These are phyloP conservation scores for Epinephelus fuscoguttatus DNA, from an alignment of 2,113 vertebrate genomes.

Conservation along the genomic window DNA sequence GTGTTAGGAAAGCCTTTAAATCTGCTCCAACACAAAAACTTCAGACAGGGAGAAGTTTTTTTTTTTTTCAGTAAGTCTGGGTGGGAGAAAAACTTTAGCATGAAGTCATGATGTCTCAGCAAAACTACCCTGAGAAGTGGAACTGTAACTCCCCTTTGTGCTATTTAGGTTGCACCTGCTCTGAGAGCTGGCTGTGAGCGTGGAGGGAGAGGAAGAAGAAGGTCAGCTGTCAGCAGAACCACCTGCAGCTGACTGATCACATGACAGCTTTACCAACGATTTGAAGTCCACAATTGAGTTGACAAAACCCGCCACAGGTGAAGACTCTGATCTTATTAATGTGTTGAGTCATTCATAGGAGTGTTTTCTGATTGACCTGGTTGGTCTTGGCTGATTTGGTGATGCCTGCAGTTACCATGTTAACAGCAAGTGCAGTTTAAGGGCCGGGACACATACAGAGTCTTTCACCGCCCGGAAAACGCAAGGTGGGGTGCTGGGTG, in stretches of 20 bases:
- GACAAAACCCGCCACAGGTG: too few species aligned
- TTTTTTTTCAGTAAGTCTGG: neutral
- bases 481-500: too few species aligned
- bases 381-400: too few species aligned
- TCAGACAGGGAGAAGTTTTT: too few species aligned
- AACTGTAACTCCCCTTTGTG: constrained; percentile 13
- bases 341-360: too few species aligned
- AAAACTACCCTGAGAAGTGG: neutral
- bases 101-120: constrained; percentile 41
- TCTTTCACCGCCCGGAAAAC: too few species aligned
- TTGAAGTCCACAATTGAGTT: too few species aligned
- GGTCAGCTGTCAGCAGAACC: neutral
- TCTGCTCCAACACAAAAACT: neutral
- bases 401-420: too few species aligned
- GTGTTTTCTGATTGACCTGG: too few species aligned
- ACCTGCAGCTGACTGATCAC: neutral
- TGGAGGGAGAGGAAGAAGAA: neutral
- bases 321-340: too few species aligned
- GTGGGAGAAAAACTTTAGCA: constrained; percentile 17
- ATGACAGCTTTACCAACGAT: neutral
- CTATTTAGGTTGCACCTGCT: constrained; percentile 35
- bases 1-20: neutral
- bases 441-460: too few species aligned
- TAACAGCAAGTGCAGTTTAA: too few species aligned
- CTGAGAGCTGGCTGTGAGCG: neutral